Conservation (phyloP, 2,797 vertebrate species). For the Sebastes dallii region DNA sequence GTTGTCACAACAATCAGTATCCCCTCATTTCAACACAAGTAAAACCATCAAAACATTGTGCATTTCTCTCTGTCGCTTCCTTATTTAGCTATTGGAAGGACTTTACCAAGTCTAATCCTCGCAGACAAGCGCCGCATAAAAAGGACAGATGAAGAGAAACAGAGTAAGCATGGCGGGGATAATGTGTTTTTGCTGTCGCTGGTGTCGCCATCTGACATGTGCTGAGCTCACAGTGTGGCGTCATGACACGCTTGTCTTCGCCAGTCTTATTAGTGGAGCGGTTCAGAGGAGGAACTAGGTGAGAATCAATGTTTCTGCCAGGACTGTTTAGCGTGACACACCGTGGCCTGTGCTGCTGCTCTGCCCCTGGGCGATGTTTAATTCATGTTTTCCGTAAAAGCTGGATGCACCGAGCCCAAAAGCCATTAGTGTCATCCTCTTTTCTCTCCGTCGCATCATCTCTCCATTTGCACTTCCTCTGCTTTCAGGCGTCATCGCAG, state of each 20-base stretch:
- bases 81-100: neutral
- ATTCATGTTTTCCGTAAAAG: conserved; percentile 78
- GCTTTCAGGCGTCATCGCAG: neutral
- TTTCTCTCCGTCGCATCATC: conserved; percentile 16
- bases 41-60: conserved; percentile 29
- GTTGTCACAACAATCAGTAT: conserved; percentile 25
- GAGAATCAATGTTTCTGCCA: conserved; percentile 77
- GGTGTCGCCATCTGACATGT: conserved; percentile 48
- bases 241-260: conserved; percentile 48
- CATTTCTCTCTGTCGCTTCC: neutral
- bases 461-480: conserved; percentile 14
- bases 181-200: conserved; percentile 71
- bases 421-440: conserved; percentile 71
- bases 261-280: conserved; percentile 45
- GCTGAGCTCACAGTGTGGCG: conserved; percentile 42
- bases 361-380: conserved; percentile 66
- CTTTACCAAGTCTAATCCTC: conserved; percentile 35
- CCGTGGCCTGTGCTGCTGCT: conserved; percentile 40
- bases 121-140: conserved; percentile 33
- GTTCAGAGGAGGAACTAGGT: conserved; percentile 63
- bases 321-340: conserved; percentile 67
- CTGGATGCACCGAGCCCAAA: conserved; percentile 53
- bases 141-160: conserved; percentile 31
- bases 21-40: conserved; percentile 8
- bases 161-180: conserved; percentile 41